Base-by-base conservation (phyloP, 1,140 invertebrate genomes). In the Aphelenchoides avenae region DNA sequence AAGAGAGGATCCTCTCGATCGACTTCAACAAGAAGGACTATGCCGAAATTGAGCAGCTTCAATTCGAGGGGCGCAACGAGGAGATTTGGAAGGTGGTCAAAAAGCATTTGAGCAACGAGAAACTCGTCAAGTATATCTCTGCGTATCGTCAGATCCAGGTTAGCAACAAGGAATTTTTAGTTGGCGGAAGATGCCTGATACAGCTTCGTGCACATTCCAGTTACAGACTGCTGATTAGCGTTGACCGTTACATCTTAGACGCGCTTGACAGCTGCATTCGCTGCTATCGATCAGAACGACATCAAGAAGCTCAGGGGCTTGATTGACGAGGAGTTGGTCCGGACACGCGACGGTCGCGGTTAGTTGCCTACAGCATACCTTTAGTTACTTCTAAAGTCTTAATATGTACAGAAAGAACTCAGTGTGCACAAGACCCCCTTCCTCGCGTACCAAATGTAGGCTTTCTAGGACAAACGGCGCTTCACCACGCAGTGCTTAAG, bases 1-100 rank as follows among this genome's bases (percentile, higher is more conserved):
- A 71, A 54, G 30, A 50, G 6, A 49, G 59, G 15, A 60, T 73
- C 31, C 40, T 71, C 13, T 52, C 57, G 9, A 57, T 70, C 18
- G 40, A 70, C 33, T 73, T 71, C 56, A 47, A 63, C 13, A 29
- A 61, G 36, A 70, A 58, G 44, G 13, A 48, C 18, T 73, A 71
- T 36, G 27, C 39, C 22, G 60, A 68, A 42, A 46, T 75, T 11
- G 73, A 74, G 37, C 46, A 53, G 34, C 41, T 75, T 29, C 66
- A 76, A 34, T 71, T 66, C 33, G 73, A 75, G 30, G 72, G 70
- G 24, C 44, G 43, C 15, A 65, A 46, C 27, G 72, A 75, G 37
- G 69, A 75, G 34, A 73, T 75, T 42, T 71, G 68, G 70, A 66
- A 54, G 18, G 58, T 73, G 9, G 61, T 73, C n/a, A 69, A 61